A percentile compares a stretch with the other conserved stretches of the same genome.
These are phyloP conservation scores for Scalopus aquaticus DNA, from an alignment of 2,113 vertebrate genomes.

Conservation along the genomic window DNA sequence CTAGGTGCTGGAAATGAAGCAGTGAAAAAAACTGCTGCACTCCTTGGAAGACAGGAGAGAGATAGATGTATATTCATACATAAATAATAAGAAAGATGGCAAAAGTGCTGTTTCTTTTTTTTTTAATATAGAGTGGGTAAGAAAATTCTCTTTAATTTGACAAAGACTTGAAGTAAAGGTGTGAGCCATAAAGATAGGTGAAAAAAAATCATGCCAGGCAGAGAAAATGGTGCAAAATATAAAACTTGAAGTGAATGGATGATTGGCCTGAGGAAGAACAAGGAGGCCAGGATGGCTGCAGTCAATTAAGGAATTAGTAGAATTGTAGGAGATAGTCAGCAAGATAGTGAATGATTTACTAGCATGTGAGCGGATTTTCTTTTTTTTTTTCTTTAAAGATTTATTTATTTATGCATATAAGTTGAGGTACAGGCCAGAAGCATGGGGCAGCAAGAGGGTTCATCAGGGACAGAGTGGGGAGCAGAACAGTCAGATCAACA, in stretches of 20 bases:
- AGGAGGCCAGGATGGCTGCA: neutral
- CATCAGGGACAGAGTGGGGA: no score
- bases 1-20: neutral
- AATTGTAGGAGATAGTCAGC: neutral
- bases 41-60: neutral
- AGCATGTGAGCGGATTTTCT: neutral
- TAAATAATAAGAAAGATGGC: constrained; percentile 6
- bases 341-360: constrained; percentile 8
- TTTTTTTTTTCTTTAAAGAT: no score
- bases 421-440: no score
- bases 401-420: no score
- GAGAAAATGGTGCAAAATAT: neutral
- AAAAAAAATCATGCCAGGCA: neutral
- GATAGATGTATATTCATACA: neutral
- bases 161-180: neutral
- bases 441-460: no score
- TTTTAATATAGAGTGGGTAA: neutral
- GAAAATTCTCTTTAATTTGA: constrained; percentile 7
- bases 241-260: neutral
- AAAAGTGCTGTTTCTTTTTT: neutral
- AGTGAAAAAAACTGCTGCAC: constrained; percentile 1
- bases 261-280: neutral
- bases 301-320: neutral
- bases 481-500: no score
- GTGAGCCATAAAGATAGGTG: neutral